Evolutionary conservation across 2,797 vertebrate genomes (phyloP), one percentile per base, ranked within the genome.

Genomic region (Carduelis carduelis): DNA sequence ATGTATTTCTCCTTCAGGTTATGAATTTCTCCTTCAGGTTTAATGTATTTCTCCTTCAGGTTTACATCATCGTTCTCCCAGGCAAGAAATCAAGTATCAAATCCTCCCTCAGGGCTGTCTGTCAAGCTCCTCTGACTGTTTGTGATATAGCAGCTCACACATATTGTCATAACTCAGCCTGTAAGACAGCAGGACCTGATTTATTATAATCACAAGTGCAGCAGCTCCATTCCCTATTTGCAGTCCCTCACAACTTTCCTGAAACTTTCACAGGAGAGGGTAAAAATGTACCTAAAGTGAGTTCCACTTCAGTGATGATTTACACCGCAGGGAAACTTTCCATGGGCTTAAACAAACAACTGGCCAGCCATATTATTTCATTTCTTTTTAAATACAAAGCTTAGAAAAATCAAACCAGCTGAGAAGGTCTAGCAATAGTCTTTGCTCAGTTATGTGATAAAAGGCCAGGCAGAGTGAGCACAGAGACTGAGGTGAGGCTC

Each of bases 141-240:
- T 86, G 32, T 76, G 52, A 92, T 70, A 56, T 0, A 89, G 57
- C 35, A 91, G 39, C 41, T 86, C 12, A 1, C 65, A 90, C 37
- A 59, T 16, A 61, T 4, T 71, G 76, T 57, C 61, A 32, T 88
- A 95, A 93, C 24, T 91, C 74, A 91, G 69, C 41, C 65, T 82
- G 60, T 46, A 55, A 60, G 79, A 86, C 55, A 92, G 83, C 41
- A 84, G 47, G 88, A 86, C n/a, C 20, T 76, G 59, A 94, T 92
- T 86, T 82, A 88, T 59, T 82, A 27, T 12, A 66, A 93, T 39
- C 47, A 49, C 30, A 90, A 93, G 37, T 53, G 76, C 72, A 95
- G 76, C 66, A 94, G 63, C 50, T 83, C 4, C 8, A 91, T 89
- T 78, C 15, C 46, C 41, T 30, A 28, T 46, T 56, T 70, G 79